These are phyloP conservation scores for Sardinella longiceps DNA, from an alignment of 2,797 vertebrate species.

Conservation along the genomic window DNA sequence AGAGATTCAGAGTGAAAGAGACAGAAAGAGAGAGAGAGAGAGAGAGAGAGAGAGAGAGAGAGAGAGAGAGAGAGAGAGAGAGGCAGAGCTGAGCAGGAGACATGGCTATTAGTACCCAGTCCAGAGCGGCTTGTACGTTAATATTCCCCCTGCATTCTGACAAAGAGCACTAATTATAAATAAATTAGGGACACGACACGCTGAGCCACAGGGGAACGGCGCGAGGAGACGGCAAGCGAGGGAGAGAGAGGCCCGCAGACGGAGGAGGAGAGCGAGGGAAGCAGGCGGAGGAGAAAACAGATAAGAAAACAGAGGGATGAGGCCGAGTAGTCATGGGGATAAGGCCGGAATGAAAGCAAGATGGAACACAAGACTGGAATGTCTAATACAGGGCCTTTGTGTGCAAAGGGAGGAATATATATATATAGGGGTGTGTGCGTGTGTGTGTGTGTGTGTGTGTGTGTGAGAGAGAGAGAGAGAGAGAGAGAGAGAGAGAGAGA, in stretches of 20 bases:
- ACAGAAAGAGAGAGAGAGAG: constrained; percentile 68
- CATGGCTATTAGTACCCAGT: constrained; percentile 80
- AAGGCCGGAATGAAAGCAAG: constrained; percentile 49
- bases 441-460: constrained; percentile 7
- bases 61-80: constrained; percentile 21
- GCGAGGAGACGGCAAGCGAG: constrained; percentile 71
- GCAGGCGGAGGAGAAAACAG: constrained; percentile 67
- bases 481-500: neutral
- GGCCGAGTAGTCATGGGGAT: constrained; percentile 68
- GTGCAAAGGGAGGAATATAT: constrained; percentile 18
- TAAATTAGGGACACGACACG: constrained; percentile 84
- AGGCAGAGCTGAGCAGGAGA: constrained; percentile 36
- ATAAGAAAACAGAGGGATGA: constrained; percentile 76
- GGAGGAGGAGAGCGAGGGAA: neutral
- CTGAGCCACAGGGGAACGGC: constrained; percentile 77
- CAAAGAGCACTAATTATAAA: constrained; percentile 87
- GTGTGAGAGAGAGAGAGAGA: neutral
- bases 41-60: constrained; percentile 51
- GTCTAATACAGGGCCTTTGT: constrained; percentile 43
- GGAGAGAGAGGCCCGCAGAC: constrained; percentile 56
- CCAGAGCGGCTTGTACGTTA: constrained; percentile 78
- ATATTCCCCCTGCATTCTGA: constrained; percentile 81
- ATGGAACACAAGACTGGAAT: constrained; percentile 56
- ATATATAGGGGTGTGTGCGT: neutral
- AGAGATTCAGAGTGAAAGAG: constrained; percentile 60